Evolutionary conservation across 2,113 vertebrate species (phyloP).

Genomic region (Apaloderma vittatum): DNA sequence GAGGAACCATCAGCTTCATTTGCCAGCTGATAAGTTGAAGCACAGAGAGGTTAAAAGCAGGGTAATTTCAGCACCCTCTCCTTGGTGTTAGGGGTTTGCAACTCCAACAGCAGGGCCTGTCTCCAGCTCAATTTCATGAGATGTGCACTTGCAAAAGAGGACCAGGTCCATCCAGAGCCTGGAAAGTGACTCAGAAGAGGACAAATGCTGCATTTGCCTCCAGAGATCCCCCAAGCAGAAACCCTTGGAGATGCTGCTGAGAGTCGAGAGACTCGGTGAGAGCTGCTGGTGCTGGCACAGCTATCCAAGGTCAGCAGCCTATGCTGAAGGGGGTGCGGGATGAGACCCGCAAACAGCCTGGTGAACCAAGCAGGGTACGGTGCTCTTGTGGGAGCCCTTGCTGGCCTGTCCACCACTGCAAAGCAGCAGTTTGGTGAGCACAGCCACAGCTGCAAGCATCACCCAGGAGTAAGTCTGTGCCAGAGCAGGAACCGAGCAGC

Average conservation of each 20-base stretch:
- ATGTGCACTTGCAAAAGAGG: fast-evolving
- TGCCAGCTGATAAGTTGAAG: neutral
- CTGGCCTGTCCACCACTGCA: neutral
- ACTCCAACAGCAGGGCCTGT: neutral
- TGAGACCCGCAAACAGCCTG: neutral
- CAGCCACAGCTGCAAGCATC: neutral
- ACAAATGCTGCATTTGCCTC: neutral
- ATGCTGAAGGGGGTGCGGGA: neutral
- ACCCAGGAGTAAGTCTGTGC: neutral
- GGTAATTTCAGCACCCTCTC: fast-evolving
- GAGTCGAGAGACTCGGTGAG: fast-evolving
- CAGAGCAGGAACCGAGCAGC: neutral
- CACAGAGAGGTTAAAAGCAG: neutral
- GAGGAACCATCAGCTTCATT: neutral
- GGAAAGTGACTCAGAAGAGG: neutral
- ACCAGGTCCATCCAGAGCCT: neutral
- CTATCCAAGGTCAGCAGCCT: neutral
- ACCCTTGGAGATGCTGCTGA: neutral
- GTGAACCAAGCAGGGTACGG: neutral
- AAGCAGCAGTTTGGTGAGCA: neutral
- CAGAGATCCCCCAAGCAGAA: neutral
- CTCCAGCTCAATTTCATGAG: neutral
- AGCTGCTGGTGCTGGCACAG: fast-evolving
- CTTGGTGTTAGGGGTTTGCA: fast-evolving
- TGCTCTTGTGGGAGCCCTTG: fast-evolving